Percentiles rank a stretch among this genome's conserved stretches.
phyloP scores from a whole-genome alignment of 2,888 invertebrate species.

The Lasioglossum pauxillum region DNA sequence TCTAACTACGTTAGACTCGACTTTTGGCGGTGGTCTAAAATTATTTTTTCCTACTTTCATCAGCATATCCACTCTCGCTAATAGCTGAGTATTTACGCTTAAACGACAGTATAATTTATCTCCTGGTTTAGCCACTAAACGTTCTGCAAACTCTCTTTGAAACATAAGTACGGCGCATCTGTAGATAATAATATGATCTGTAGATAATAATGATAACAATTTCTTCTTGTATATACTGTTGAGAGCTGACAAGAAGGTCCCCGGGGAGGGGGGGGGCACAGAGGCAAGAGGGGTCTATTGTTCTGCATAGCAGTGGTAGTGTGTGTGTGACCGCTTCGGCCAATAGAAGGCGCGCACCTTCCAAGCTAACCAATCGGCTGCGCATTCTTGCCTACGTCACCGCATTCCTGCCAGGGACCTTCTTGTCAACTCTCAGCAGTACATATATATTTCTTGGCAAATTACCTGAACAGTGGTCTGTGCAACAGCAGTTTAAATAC shows the following conservation, averaged over 20 bases:
- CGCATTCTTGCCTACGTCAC: no score
- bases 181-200: constrained; percentile 84
- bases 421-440: no score
- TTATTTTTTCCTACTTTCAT: constrained; percentile 99
- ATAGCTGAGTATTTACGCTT: constrained; percentile 97
- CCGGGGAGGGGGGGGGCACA: no score
- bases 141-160: constrained; percentile 98
- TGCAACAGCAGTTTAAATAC: constrained; percentile 97
- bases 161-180: constrained; percentile 99
- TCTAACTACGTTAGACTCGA: constrained; percentile 98
- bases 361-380: no score
- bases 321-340: no score
- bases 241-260: no score
- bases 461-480: constrained; percentile 83
- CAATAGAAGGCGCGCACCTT: no score
- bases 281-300: no score
- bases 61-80: constrained; percentile 97
- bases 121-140: constrained; percentile 98
- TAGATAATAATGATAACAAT: no score
- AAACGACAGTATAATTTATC: constrained; percentile 98
- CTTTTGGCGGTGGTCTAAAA: constrained; percentile 99
- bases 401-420: no score
- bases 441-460: not conserved
- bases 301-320: no score
- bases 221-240: constrained; percentile 20